Conservation (phyloP, 2,113 vertebrate genomes). For the Stegastes partitus region DNA sequence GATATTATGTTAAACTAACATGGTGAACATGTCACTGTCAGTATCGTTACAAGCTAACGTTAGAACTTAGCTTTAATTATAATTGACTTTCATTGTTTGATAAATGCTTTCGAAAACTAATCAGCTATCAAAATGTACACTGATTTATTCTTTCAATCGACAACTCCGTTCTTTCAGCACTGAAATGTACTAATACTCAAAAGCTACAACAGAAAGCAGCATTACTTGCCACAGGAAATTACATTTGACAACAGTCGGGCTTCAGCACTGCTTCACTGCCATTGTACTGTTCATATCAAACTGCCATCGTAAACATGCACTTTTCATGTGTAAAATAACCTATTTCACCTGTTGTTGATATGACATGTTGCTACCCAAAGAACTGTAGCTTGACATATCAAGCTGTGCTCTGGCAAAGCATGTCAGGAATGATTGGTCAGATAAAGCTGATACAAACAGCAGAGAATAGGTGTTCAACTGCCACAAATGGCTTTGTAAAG, state of each 20-base stretch:
- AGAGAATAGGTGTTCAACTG: conserved; percentile 28
- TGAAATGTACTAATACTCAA: neutral
- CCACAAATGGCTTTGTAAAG: conserved; percentile 51
- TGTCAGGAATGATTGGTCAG: conserved; percentile 52
- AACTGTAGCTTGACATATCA: conserved; percentile 40
- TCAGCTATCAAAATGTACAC: neutral
- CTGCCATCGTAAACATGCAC: conserved; percentile 41
- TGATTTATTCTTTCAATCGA: no score
- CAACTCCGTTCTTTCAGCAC: neutral
- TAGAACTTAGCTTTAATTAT: neutral
- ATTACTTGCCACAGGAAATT: neutral
- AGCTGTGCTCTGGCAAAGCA: conserved; percentile 47
- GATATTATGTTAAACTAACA: no score
- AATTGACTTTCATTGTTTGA: neutral
- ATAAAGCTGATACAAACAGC: conserved; percentile 46
- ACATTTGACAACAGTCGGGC: conserved; percentile 26
- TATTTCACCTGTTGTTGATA: conserved; percentile 54
- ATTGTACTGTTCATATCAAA: conserved; percentile 47
- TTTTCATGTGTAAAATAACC: conserved; percentile 67
- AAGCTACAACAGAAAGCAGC: neutral
- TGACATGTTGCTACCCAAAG: conserved; percentile 29
- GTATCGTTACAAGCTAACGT: no score
- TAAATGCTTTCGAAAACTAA: neutral
- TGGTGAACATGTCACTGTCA: no score
- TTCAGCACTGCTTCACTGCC: conserved; percentile 32